These are phyloP conservation scores for Caenorhabditis panamensis DNA, from an alignment of 2,888 invertebrate species.

Conservation along the genomic window DNA sequence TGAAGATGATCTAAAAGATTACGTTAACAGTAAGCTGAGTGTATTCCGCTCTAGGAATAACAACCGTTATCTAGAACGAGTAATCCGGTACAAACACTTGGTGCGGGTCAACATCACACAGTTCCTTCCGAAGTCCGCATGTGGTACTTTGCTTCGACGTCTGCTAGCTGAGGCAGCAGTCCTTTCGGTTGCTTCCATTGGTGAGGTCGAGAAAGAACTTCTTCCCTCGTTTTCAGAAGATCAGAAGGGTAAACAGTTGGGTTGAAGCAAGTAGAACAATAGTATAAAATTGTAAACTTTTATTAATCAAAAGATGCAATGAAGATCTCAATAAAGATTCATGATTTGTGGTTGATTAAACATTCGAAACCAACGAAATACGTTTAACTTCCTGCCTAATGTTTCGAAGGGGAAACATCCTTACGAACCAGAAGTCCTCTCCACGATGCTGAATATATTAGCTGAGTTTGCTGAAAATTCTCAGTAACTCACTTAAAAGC, in stretches of 20 bases:
- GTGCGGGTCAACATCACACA: conserved; percentile 59
- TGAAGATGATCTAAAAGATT: conserved; percentile 57
- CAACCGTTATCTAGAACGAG: conserved; percentile 44
- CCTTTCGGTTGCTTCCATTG: conserved; percentile 52
- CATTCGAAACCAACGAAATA: background rate
- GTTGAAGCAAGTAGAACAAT: background rate
- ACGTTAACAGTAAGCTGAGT: conserved; percentile 51
- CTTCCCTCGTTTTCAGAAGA: background rate
- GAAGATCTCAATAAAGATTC: conserved; percentile 15
- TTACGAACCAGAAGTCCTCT: no score
- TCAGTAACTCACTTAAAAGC: conserved; percentile 21
- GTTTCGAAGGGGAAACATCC: no score
- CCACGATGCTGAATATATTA: no score
- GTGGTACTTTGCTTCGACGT: conserved; percentile 55
- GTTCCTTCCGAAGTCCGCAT: conserved; percentile 53
- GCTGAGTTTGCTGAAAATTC: no score
- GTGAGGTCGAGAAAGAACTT: conserved; percentile 53
- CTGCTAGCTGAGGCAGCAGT: conserved; percentile 57
- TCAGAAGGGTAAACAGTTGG: background rate
- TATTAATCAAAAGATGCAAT: background rate
- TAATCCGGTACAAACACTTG: conserved; percentile 62
- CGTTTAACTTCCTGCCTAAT: no score
- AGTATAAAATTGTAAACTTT: background rate
- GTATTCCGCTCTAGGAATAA: background rate
- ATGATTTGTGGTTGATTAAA: background rate